Base-by-base conservation (phyloP, 30 jellyfish, hydroid and myxozoan genomes). In the Cassiopea andromeda region DNA sequence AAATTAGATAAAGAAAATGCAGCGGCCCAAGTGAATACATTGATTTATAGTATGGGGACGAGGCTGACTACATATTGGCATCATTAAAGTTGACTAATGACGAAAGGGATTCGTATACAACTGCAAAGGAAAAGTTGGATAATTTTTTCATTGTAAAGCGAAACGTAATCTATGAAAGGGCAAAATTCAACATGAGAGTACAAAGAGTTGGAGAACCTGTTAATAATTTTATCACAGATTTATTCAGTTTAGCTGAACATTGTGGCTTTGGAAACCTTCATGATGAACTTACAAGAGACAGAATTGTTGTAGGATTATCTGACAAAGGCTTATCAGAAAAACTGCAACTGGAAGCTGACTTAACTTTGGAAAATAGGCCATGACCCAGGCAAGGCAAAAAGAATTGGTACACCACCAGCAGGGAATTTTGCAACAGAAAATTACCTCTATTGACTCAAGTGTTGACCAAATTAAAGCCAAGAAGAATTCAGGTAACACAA, bases 191-290 rank as follows among this genome's bases (percentile, higher is more conserved):
- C 66, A 6, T 59, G 82, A n/a, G 89, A 60, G 43, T 38, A 5
- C 89, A 80, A 45, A 80, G 60, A 45, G 82, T 49, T 54, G 82
- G 82, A 77, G 86, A 77, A 77, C 69, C 86, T 46, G 86, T 19
- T 49, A 73, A 77, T 49, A 77, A 19, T 77, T 77, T 77, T 54
- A 54, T 54, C 64, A 27, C 38, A 54, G 64, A 54, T 10, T 10
- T 54, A 54, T 54, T 54, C 82, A 71, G 48, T 27, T 50, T 84
- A 10, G 92, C 92, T 13, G 78, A 70, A 73, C 77, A 46, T 73
- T 84, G 92, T 60, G 78, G 57, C 17, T 84, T 46, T 84, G 92
- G 92, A 69, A 74, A 16, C 17, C 78, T 84, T 44, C 92, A 73
- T 84, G 92, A 84, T 69, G 92, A 84, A 54, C 44, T 84, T 2